A percentile compares a stretch with the other conserved stretches of the same genome.
phyloP scores from a whole-genome alignment of 2,888 invertebrate genomes.

The Drosophila testacea region DNA sequence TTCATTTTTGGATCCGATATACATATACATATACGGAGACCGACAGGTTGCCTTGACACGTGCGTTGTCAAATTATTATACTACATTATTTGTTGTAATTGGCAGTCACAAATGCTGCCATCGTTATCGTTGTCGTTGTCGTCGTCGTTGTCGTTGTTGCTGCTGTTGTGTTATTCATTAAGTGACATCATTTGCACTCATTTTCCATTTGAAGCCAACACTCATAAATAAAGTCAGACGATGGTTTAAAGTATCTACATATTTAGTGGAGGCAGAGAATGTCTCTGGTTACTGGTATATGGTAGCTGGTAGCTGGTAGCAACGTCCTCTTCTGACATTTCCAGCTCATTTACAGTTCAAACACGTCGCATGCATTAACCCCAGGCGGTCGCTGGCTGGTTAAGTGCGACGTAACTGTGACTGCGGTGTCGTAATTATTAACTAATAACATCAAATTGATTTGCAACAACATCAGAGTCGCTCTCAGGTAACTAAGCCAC shows the following conservation, averaged over 20 bases:
- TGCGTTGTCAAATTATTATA: constrained; percentile 72
- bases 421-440: constrained; percentile 75
- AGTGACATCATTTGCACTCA: constrained; percentile 77
- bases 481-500: constrained; percentile 12
- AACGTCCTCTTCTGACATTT: constrained; percentile 68
- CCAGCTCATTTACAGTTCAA: constrained; percentile 80
- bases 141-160: constrained; percentile 18
- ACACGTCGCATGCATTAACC: constrained; percentile 79
- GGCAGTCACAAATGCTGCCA: constrained; percentile 15
- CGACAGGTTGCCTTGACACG: constrained; percentile 50
- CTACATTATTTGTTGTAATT: constrained; percentile 53
- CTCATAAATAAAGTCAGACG: constrained; percentile 67
- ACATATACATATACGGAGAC: background rate
- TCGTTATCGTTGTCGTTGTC: background rate
- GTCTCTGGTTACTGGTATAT: background rate
- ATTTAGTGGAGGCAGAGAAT: background rate
- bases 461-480: constrained; percentile 70
- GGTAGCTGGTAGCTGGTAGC: constrained; percentile 9
- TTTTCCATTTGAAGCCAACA: constrained; percentile 55
- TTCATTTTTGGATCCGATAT: constrained; percentile 17
- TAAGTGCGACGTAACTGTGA: constrained; percentile 67
- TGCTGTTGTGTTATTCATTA: constrained; percentile 76
- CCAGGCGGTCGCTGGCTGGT: constrained; percentile 62
- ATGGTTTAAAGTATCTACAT: constrained; percentile 50
- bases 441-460: constrained; percentile 81